Evolutionary conservation across 2,797 vertebrate species (phyloP), one percentile per base, ranked within the genome.

Genomic region (Lutjanus campechanus): DNA sequence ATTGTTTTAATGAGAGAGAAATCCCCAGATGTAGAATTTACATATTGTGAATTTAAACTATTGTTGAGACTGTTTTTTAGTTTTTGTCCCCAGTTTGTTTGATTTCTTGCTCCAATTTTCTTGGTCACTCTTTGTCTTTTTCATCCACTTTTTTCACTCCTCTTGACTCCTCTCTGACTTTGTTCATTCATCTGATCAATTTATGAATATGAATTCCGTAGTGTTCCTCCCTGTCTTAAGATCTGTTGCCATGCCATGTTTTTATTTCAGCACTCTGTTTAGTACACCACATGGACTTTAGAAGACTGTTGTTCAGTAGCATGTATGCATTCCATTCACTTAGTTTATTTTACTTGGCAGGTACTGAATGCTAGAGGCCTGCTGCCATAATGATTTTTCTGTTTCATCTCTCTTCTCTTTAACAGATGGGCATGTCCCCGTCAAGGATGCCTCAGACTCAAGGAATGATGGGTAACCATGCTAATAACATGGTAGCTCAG

Each of bases 381-480:
- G 29, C 36, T 59, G 11, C 58, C 54, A n/a, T 75, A 62, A 29
- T 74, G 16, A 74, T 73, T 65, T 62, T 4, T 71, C 40, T n/a
- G 2, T 70, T 80, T 53, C 2, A 61, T 71, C 19, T 76, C 66
- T 46, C 73, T 53, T 51, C 73, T 85, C 77, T 68, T 88, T 92
- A 92, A 68, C 81, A 99, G 98, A 97, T 99, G 97, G 97, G 96
- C 53, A 97, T 99, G 96, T 98, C 98, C 81, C 97, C 98, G 7
- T 98, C 98, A 49, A 97, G 98, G 89, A 97, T 99, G 96, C 94
- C 98, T 81, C 98, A 96, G 90, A 95, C 96, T 1, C 97, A 96
- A 72, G 97, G 96, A 88, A 96, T 99, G 95, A 96, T 99, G 96
- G 96, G 96, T 83, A 87, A 95, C 55, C 98, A 99, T 87, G 77